phyloP scores from a whole-genome alignment of 2,113 vertebrate genomes.

The Python bivittatus region DNA sequence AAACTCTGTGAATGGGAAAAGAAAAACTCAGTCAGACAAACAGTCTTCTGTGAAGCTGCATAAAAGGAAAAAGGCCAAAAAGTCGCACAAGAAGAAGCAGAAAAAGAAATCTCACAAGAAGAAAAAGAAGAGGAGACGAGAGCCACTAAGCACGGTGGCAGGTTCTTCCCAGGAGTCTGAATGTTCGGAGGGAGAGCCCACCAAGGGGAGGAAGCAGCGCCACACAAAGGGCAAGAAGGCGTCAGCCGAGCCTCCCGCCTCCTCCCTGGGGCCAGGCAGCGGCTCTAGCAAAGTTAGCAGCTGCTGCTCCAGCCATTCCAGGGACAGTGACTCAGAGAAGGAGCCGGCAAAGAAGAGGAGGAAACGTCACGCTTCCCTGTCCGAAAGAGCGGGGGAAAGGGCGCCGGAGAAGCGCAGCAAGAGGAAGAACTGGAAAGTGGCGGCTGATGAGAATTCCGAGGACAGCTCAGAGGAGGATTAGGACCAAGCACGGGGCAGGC shows the following conservation, averaged over 20 bases:
- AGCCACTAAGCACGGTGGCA: slow-evolving; percentile 61
- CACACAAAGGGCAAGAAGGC: slow-evolving; percentile 77
- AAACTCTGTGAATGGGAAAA: slow-evolving; percentile 73
- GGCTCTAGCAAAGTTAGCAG: slow-evolving; percentile 68
- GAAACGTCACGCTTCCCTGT: slow-evolving; percentile 43
- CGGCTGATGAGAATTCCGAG: slow-evolving; percentile 81
- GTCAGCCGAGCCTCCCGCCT: slow-evolving; percentile 66
- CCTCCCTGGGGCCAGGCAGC: slow-evolving; percentile 71
- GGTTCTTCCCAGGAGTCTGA: slow-evolving; percentile 72
- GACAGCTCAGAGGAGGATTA: slow-evolving; percentile 85
- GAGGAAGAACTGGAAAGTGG: slow-evolving; percentile 89
- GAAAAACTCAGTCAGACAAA: slow-evolving; percentile 70
- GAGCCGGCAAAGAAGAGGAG: slow-evolving; percentile 72
- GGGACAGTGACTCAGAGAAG: slow-evolving; percentile 68
- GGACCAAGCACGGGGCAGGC: not conserved
- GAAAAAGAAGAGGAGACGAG: slow-evolving; percentile 81
- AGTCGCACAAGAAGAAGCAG: slow-evolving; percentile 87
- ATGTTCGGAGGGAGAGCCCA: slow-evolving; percentile 67
- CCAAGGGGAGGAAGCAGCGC: slow-evolving; percentile 70
- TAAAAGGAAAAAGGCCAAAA: slow-evolving; percentile 84
- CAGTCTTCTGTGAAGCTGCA: slow-evolving; percentile 69
- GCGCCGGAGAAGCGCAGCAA: slow-evolving; percentile 70
- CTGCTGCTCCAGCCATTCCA: slow-evolving; percentile 74
- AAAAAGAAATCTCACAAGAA: slow-evolving; percentile 88
- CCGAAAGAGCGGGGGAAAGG: slow-evolving; percentile 60